Evolutionary conservation across 2,797 vertebrate species (phyloP), one percentile per base, ranked within the genome.

Genomic region (Acanthis flammea): DNA sequence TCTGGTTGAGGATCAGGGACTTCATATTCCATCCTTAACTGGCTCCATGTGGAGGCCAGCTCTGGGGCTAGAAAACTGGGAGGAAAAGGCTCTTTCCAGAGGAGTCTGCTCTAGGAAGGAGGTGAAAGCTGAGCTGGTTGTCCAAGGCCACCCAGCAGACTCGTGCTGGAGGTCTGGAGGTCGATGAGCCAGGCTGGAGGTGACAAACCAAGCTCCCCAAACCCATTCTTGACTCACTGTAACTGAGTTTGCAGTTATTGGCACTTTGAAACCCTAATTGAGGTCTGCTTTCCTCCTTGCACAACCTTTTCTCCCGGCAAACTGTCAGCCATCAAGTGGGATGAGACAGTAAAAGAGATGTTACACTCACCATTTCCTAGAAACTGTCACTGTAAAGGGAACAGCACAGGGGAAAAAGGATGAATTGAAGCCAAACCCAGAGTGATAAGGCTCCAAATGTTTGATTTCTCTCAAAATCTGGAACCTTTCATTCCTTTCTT

Each of bases 341-440:
- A 62, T 42, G 84, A 92, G 88, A 33, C 92, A 86, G 47, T 70
- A 70, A 73, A 22, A 82, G 92, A 82, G 88, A 83, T 51, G 77
- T 78, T 94, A 42, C 44, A 7, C 75, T 93, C 86, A 48, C 65
- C 62, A 91, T 67, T 93, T 95, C 92, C 85, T 91, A 90, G 86
- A 95, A 96, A 73, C 86, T 88, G 92, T 84, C 80, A 62, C 95
- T 94, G 86, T 83, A 90, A 92, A 95, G 94, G 78, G 94, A 94
- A 86, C 58, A 77, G 37, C 67, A 35, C 55, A 4, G 35, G 22
- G 7, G 11, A 13, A 55, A 58, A 24, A 13, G 27, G 61, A 88
- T 82, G 71, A 88, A 88, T 73, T 14, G 25, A 41, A 86, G 81
- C 47, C 84, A 80, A 79, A 67, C 31, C 30, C 41, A 45, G 61